Evolutionary conservation across 1,140 invertebrate genomes (phyloP).

Genomic region (Calliphora vicina): DNA sequence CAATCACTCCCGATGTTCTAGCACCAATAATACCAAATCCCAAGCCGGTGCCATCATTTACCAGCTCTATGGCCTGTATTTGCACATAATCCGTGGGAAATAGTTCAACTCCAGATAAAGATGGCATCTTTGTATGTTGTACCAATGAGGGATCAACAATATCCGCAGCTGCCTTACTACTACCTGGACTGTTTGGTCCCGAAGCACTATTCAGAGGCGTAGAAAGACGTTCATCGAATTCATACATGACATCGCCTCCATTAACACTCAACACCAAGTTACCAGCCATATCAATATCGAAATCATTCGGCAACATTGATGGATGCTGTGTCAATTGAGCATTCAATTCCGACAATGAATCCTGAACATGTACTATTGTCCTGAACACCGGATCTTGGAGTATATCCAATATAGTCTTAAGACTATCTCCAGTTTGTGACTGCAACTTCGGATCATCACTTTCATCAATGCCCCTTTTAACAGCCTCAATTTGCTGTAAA

Average conservation of each 20-base stretch:
- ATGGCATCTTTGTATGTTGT: slow-evolving; percentile 55
- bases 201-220: slow-evolving; percentile 67
- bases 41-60: slow-evolving; percentile 94
- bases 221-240: slow-evolving; percentile 67
- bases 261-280: slow-evolving; percentile 72
- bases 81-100: slow-evolving; percentile 94
- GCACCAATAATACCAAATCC: slow-evolving; percentile 97
- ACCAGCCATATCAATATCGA: slow-evolving; percentile 77
- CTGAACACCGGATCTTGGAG: slow-evolving; percentile 92
- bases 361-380: slow-evolving; percentile 90
- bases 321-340: slow-evolving; percentile 86
- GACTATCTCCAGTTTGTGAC: slow-evolving; percentile 81
- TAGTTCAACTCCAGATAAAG: slow-evolving; percentile 70
- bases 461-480: slow-evolving; percentile 78
- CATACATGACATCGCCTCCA: slow-evolving; percentile 65
- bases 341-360: slow-evolving; percentile 82
- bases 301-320: slow-evolving; percentile 89
- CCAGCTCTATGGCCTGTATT: slow-evolving; percentile 93
- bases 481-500: slow-evolving; percentile 78
- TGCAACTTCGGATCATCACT: slow-evolving; percentile 77
- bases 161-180: slow-evolving; percentile 31
- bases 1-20: slow-evolving; percentile 94
- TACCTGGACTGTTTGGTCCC: slow-evolving; percentile 61
- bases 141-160: slow-evolving; percentile 63
- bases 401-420: slow-evolving; percentile 85